These are phyloP conservation scores for Tiliacea citrago DNA, from an alignment of 2,888 invertebrate species.

Conservation along the genomic window DNA sequence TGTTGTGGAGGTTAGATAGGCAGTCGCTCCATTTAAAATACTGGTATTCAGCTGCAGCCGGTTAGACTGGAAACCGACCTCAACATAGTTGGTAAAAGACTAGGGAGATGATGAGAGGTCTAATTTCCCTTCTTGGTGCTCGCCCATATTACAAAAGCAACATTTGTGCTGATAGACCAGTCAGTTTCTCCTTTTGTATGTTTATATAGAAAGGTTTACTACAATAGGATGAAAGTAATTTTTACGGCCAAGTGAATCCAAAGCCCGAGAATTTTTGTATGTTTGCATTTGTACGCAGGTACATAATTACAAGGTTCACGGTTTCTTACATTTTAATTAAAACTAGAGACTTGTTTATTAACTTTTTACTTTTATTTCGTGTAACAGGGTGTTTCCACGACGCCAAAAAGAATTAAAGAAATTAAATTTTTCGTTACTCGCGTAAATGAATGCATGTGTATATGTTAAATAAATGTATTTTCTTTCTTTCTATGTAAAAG, in stretches of 20 bases:
- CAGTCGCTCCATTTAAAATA: too few species aligned
- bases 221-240: not conserved
- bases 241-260: not conserved
- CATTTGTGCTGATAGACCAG: not conserved
- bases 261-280: constrained; percentile 18
- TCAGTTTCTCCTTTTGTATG: not conserved
- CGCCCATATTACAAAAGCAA: not conserved
- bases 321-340: constrained; percentile 83
- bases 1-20: too few species aligned
- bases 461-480: too few species aligned
- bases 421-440: constrained; percentile 29
- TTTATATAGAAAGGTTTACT: not conserved
- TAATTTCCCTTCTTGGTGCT: too few species aligned
- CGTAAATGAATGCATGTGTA: not conserved
- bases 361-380: constrained; percentile 72
- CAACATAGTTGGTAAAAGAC: too few species aligned
- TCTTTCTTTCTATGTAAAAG: too few species aligned
- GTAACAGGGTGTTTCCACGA: constrained; percentile 49
- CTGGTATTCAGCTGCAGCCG: too few species aligned
- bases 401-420: constrained; percentile 37
- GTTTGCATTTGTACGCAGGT: constrained; percentile 69
- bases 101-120: too few species aligned
- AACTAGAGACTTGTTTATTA: constrained; percentile 77
- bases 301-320: constrained; percentile 76
- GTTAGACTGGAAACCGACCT: too few species aligned